A percentile compares a stretch with the other conserved stretches of the same genome.
Conservation (phyloP, 2,888 invertebrate species). For the Drosophila koepferae region DNA sequence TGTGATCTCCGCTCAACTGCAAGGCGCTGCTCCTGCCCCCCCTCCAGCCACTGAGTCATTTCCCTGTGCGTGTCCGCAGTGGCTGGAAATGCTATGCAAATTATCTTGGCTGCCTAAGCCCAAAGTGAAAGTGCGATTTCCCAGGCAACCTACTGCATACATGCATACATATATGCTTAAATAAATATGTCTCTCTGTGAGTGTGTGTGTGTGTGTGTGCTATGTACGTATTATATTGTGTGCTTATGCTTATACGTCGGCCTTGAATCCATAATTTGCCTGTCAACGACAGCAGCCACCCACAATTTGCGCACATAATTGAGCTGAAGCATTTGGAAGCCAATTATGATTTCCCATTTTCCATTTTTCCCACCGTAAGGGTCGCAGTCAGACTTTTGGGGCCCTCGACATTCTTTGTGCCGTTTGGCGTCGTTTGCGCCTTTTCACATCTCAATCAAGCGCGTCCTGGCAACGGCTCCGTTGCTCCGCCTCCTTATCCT, state of each 20-base stretch:
- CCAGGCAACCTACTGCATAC: constrained; percentile 26
- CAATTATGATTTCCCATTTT: constrained; percentile 79
- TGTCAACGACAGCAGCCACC: constrained; percentile 71
- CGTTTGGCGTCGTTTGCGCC: constrained; percentile 32
- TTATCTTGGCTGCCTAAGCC: constrained; percentile 66
- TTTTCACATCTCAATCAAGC: constrained; percentile 72
- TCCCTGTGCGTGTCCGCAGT: background rate
- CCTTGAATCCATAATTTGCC: constrained; percentile 81
- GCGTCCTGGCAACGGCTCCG: constrained; percentile 29
- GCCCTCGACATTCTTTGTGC: constrained; percentile 16
- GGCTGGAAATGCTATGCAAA: constrained; percentile 67
- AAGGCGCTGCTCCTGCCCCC: background rate
- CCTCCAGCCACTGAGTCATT: background rate
- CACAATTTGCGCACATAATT: constrained; percentile 73
- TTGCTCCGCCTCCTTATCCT: background rate
- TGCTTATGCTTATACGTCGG: constrained; percentile 41
- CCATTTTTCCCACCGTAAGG: constrained; percentile 30
- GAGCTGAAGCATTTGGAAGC: constrained; percentile 81
- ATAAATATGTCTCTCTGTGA: background rate
- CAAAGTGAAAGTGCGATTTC: constrained; percentile 74
- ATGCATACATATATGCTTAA: constrained; percentile 3
- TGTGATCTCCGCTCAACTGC: constrained; percentile 26
- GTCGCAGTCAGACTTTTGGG: background rate
- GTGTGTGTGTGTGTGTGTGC: background rate
- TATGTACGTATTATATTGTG: constrained; percentile 23